Evolutionary conservation across 2,797 vertebrate genomes (phyloP), one percentile per base, ranked within the genome.

Genomic region (Gorsachius magnificus): DNA sequence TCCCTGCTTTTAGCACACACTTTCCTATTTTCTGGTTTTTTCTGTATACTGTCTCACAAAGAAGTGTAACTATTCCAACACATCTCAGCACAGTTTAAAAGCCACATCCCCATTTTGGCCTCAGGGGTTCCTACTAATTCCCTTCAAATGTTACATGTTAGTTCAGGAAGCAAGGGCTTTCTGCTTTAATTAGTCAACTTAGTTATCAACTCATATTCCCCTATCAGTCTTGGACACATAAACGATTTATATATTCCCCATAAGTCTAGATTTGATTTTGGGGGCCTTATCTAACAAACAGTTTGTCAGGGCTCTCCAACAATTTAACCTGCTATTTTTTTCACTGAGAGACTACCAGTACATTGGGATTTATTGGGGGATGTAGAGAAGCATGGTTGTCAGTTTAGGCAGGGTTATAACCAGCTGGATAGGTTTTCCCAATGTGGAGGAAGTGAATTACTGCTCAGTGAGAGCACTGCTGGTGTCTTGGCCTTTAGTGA

Each of bases 81-180:
- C 31, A 48, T 77, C 88, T 93, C 79, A 76, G 46, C 63, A 94
- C 70, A 87, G 70, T 93, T 96, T 95, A 97, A 96, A 96, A 85
- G 79, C 89, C 71, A 56, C 1, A 61, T 63, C 60, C 92, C 48
- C 74, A 3, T 83, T 85, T 89, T 83, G 94, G 50, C 82, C 82
- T 86, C 78, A 71, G 36, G 72, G 61, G 11, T 70, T 75, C 89
- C 53, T 76, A 26, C 70, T 89, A 90, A 96, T 80, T 91, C n/a
- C 41, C 76, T 95, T 83, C 64, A 93, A 95, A 84, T 54, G 29
- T 80, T 90, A 58, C 13, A 43, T 41, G 21, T 77, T 70, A 89
- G 76, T 77, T 84, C 63, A 87, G 79, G 72, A 95, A 89, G 90
- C 41, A 78, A 94, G 69, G 60, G 54, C 60, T 90, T 93, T 77